A percentile compares a stretch with the other conserved stretches of the same genome.
phyloP scores from a whole-genome alignment of 2,888 invertebrate species.

The Nematopogon swammerdamellus region DNA sequence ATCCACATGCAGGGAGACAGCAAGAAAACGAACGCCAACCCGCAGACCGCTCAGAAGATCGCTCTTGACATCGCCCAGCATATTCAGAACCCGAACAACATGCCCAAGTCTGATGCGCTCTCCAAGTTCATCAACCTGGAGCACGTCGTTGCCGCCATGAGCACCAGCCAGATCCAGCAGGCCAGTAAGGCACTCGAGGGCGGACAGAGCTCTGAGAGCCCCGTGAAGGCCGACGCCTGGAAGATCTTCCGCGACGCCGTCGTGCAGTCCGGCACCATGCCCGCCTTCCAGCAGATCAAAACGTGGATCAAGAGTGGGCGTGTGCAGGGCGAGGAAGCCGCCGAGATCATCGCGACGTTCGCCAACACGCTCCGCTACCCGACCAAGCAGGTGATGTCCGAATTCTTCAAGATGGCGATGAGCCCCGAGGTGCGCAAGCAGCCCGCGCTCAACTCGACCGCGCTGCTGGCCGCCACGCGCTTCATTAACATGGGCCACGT shows the following conservation, averaged over 20 bases:
- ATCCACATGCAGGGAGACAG: constrained; percentile 39
- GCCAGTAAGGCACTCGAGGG: constrained; percentile 49
- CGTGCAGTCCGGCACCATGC: constrained; percentile 65
- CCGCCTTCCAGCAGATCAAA: constrained; percentile 60
- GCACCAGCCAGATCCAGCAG: constrained; percentile 55
- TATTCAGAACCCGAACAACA: constrained; percentile 53
- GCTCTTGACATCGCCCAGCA: constrained; percentile 58
- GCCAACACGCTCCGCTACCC: constrained; percentile 57
- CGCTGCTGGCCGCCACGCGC: constrained; percentile 56
- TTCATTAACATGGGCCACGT: constrained; percentile 61
- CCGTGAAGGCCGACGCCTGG: constrained; percentile 50
- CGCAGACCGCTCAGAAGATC: constrained; percentile 38
- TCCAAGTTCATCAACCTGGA: constrained; percentile 62
- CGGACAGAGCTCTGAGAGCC: constrained; percentile 30
- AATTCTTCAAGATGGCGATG: constrained; percentile 57
- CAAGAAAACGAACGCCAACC: constrained; percentile 41
- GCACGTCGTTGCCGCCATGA: constrained; percentile 59
- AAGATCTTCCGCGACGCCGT: constrained; percentile 64
- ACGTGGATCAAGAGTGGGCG: constrained; percentile 57
- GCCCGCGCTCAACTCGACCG: constrained; percentile 49
- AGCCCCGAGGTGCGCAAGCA: constrained; percentile 51
- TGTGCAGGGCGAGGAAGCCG: constrained; percentile 56
- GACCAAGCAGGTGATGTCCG: constrained; percentile 58
- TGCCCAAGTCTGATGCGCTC: constrained; percentile 55
- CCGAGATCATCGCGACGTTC: constrained; percentile 52